Evolutionary conservation across 2,888 invertebrate genomes (phyloP), one percentile per base, ranked within the genome.

Genomic region (Gymnosoma rotundatum): DNA sequence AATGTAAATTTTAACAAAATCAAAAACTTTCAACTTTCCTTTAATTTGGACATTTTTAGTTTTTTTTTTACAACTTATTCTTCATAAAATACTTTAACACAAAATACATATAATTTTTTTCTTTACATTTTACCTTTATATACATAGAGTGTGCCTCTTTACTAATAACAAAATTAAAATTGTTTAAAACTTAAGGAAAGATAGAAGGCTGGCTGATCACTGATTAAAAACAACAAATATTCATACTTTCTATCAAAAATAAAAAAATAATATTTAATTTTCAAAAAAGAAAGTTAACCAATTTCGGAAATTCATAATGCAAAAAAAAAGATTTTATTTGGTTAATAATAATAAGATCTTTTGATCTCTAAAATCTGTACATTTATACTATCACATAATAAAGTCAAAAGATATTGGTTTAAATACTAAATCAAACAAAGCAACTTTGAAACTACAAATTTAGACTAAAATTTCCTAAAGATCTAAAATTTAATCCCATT

Each of bases 61-160:
- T n/a, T n/a, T n/a, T n/a, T n/a, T 32, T 58, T 61, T 72, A 78
- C 50, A 54, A 66, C 20, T 25, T 18, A 58, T 61, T 48, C 73
- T 25, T 42, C 78, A 70, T 79, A 79, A 56, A 69, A 63, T 85
- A 79, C 56, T 32, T 32, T 69, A 80, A 64, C 12, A 56, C 45
- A 45, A 69, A 42, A 32, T 48, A 67, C 56, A 58, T 50, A 64
- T 48, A 52, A 42, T 21, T 52, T 75, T 58, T 60, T 63, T 64
- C 64, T 70, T 78, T 73, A 74, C 61, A 61, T 83, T 80, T 80
- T 78, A 81, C 63, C 74, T 80, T 79, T 78, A 67, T 42, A n/a
- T 63, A 42, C 12, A 42, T 38, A 8, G 0, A 32, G 42, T 12
- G 42, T 42, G 2, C 42, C 7, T 25, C 0, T 42, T 42, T 12